Evolutionary conservation across 2,888 invertebrate genomes (phyloP).

Genomic region (Terebella lapidaria): DNA sequence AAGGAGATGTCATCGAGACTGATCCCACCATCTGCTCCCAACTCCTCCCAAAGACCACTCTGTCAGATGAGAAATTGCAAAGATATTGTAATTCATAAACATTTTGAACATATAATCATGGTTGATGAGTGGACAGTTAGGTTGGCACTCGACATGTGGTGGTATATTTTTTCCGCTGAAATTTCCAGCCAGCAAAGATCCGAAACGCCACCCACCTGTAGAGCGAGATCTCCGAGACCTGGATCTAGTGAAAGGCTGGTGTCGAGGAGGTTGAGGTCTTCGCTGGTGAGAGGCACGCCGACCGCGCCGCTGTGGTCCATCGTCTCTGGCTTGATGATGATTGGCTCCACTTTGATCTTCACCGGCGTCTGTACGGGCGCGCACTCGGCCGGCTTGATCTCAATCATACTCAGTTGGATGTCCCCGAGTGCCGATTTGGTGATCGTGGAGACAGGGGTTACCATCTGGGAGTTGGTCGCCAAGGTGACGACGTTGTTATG

Average conservation of each 20-base stretch:
- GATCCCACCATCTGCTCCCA: not conserved
- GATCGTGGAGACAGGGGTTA: too few species aligned
- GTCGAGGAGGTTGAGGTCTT: not conserved
- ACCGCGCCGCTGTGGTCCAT: not conserved
- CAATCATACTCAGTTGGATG: conserved; percentile 1
- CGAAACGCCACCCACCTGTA: not conserved
- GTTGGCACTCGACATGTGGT: too few species aligned
- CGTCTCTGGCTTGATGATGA: not conserved
- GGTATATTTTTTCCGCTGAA: too few species aligned
- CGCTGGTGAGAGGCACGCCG: not conserved
- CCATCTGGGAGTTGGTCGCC: not conserved
- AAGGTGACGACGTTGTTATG: not conserved
- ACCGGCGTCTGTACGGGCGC: not conserved
- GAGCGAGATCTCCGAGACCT: not conserved
- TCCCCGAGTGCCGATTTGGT: not conserved
- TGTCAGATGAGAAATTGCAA: not conserved
- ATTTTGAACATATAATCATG: too few species aligned
- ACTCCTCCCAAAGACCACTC: not conserved
- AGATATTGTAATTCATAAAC: too few species aligned
- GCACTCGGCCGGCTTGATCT: not conserved
- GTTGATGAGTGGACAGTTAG: too few species aligned
- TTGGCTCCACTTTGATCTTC: not conserved
- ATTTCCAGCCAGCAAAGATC: too few species aligned
- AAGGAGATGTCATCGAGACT: not conserved
- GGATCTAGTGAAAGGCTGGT: not conserved